Percentiles rank a stretch among this genome's conserved stretches.
Evolutionary conservation across 2,113 vertebrate genomes (phyloP).

Genomic region (Phoenicopterus ruber): DNA sequence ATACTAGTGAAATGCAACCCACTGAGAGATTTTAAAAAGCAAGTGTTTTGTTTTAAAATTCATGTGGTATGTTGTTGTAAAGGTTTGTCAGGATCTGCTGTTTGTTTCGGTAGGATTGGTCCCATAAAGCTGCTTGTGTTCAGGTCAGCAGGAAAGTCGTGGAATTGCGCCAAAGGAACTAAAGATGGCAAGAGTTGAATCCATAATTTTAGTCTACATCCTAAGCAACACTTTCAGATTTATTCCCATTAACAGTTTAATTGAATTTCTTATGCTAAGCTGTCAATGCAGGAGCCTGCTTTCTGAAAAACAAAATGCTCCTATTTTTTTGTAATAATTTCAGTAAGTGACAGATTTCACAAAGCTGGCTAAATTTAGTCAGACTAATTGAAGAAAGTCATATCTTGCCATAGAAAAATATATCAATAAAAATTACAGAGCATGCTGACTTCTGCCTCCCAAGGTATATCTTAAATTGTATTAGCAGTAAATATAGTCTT

Average conservation of each 20-base stretch:
- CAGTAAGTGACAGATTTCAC: neutral
- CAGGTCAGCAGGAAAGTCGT: neutral
- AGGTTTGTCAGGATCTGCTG: neutral
- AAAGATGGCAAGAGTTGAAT: neutral
- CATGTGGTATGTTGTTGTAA: accelerated
- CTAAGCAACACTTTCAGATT: neutral
- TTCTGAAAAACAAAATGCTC: neutral
- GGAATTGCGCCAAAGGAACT: neutral
- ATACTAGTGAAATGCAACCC: neutral
- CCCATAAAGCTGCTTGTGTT: neutral
- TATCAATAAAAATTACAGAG: neutral
- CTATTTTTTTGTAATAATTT: neutral
- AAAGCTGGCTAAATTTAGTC: neutral
- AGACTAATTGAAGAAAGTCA: neutral
- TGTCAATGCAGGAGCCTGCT: neutral
- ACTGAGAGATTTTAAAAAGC: neutral
- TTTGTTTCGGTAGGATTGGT: neutral
- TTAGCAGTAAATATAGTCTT: neutral
- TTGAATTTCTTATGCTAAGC: neutral
- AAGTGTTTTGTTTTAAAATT: neutral
- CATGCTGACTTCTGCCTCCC: neutral
- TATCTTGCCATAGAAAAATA: neutral
- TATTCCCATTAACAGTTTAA: neutral
- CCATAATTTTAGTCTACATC: neutral
- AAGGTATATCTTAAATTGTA: neutral